A percentile compares a stretch with the other conserved stretches of the same genome.
These are phyloP conservation scores for Ectemnius continuus DNA, from an alignment of 2,888 invertebrate species.

Conservation along the genomic window DNA sequence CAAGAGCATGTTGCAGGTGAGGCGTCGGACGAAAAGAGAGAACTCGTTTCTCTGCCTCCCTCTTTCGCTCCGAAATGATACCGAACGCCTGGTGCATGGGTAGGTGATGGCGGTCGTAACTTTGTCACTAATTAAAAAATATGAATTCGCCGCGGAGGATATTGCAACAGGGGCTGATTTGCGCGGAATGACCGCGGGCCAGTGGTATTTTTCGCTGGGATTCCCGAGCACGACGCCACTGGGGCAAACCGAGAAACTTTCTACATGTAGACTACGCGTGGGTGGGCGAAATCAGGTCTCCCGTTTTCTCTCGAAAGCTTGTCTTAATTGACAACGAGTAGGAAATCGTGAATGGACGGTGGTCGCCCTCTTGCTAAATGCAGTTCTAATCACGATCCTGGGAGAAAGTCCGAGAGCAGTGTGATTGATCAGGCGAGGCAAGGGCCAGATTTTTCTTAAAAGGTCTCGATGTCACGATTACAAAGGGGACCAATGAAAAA, in stretches of 20 bases:
- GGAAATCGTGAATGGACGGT: conserved; percentile 10
- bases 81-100: conserved; percentile 31
- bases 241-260: conserved; percentile 49
- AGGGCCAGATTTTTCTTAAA: conserved; percentile 31
- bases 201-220: conserved; percentile 25
- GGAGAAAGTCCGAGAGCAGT: background rate
- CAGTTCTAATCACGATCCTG: too few species aligned
- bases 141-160: conserved; percentile 39
- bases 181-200: conserved; percentile 32
- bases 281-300: conserved; percentile 58
- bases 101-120: conserved; percentile 46
- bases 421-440: too few species aligned
- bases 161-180: conserved; percentile 49
- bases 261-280: conserved; percentile 53
- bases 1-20: conserved; percentile 11
- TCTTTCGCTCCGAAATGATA: conserved; percentile 30
- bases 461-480: background rate
- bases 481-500: conserved; percentile 8
- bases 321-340: conserved; percentile 42
- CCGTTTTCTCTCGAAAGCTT: conserved; percentile 41
- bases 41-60: conserved; percentile 9
- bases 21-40: conserved; percentile 37
- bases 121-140: conserved; percentile 62
- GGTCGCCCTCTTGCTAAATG: too few species aligned
- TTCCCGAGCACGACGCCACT: conserved; percentile 1